Conservation (phyloP, 2,888 invertebrate genomes). For the Ctenicera cuprea region DNA sequence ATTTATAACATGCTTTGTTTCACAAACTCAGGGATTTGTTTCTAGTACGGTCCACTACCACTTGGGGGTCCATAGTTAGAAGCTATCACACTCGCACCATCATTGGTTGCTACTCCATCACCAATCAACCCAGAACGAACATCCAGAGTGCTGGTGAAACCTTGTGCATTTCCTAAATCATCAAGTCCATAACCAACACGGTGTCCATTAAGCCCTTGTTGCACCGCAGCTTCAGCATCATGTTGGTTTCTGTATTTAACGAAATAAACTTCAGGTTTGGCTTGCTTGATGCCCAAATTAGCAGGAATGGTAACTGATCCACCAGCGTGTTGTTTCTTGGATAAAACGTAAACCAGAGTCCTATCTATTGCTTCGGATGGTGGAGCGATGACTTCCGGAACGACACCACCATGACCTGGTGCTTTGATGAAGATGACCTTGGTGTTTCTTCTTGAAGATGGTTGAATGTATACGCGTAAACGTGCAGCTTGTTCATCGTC, state of each 20-base stretch:
- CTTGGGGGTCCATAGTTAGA: conserved; percentile 21
- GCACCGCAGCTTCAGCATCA: conserved; percentile 57
- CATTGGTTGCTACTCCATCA: neutral
- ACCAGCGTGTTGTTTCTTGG: conserved; percentile 82
- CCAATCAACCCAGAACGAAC: neutral
- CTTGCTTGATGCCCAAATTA: conserved; percentile 84
- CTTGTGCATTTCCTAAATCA: conserved; percentile 16
- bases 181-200: conserved; percentile 3
- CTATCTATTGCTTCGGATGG: conserved; percentile 65
- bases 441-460: conserved; percentile 69
- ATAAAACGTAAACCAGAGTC: conserved; percentile 68
- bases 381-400: conserved; percentile 61
- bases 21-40: neutral
- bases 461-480: conserved; percentile 58
- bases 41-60: conserved; percentile 27
- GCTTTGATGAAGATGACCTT: conserved; percentile 73
- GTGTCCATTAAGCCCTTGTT: conserved; percentile 33
- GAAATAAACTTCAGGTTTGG: conserved; percentile 93
- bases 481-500: conserved; percentile 63
- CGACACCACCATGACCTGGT: conserved; percentile 62
- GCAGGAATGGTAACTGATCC: conserved; percentile 86
- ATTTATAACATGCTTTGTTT: no score
- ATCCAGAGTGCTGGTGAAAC: conserved; percentile 7
- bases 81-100: neutral
- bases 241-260: conserved; percentile 81